phyloP scores from a whole-genome alignment of 2,888 invertebrate genomes.

The Spatulosminthurus flaviceps region DNA sequence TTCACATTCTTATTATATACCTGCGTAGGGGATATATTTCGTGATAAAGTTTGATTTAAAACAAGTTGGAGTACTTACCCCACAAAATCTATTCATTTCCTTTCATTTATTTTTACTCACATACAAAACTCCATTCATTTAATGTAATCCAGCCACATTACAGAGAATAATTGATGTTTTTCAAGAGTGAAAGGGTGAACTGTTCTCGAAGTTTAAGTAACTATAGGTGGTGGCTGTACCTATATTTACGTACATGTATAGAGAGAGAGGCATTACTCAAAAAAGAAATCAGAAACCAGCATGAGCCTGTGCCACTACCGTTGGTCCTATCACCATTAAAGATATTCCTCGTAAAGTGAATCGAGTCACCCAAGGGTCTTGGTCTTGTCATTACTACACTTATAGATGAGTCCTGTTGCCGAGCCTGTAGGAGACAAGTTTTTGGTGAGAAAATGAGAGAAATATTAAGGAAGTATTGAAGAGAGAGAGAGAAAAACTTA shows the following conservation, averaged over 20 bases:
- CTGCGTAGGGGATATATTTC: not conserved
- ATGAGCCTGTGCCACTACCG: not conserved
- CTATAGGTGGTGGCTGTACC: too few species aligned
- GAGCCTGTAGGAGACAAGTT: slow-evolving; percentile 14
- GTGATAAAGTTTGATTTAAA: not conserved
- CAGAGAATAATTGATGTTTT: not conserved
- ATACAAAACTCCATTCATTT: not conserved
- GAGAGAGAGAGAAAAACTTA: not conserved
- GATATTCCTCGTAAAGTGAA: not conserved
- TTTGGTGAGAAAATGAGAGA: slow-evolving; percentile 28
- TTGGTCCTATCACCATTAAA: not conserved
- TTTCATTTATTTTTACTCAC: slow-evolving; percentile 12
- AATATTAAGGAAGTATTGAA: slow-evolving; percentile 28
- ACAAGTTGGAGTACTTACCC: not conserved
- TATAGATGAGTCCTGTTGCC: not conserved
- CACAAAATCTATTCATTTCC: not conserved
- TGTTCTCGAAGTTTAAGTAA: not conserved
- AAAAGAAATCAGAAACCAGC: not conserved
- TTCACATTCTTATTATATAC: not conserved
- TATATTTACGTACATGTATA: too few species aligned
- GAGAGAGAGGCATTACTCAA: too few species aligned
- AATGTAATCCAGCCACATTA: not conserved
- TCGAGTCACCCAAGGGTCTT: slow-evolving; percentile 14
- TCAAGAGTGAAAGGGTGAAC: slow-evolving; percentile 9
- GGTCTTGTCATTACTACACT: not conserved